These are phyloP conservation scores for Arizona elegans DNA, from an alignment of 2,113 vertebrate genomes.

Conservation along the genomic window DNA sequence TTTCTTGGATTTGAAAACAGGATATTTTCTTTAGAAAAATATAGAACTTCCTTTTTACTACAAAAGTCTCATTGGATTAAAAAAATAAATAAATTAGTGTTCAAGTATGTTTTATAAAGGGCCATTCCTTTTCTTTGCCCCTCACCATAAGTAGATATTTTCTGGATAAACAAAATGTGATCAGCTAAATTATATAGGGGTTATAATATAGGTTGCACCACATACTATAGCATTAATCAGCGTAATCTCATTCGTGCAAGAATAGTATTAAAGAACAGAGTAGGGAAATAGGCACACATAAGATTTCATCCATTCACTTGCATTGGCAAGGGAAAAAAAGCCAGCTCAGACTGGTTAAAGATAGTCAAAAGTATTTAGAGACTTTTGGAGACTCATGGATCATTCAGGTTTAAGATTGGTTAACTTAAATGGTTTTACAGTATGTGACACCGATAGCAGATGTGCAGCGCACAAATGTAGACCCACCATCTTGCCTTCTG, in stretches of 20 bases:
- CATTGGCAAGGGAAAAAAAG: not conserved
- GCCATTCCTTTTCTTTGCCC: not conserved
- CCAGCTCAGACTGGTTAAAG: not conserved
- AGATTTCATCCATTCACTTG: not conserved
- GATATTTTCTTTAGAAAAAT: conserved; percentile 69
- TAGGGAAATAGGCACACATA: no score
- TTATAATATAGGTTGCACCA: not conserved
- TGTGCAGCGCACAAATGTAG: no score
- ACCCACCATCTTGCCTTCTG: not conserved
- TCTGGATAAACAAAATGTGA: conserved; percentile 31
- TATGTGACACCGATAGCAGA: not conserved
- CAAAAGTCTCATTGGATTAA: conserved; percentile 60
- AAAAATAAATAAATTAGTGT: not conserved
- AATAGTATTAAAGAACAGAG: not conserved
- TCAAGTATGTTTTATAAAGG: not conserved
- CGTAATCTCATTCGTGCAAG: not conserved
- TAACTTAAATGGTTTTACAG: not conserved
- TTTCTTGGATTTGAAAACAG: conserved; percentile 70
- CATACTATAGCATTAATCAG: not conserved
- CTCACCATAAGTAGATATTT: not conserved
- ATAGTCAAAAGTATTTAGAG: not conserved
- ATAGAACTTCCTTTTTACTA: conserved; percentile 50
- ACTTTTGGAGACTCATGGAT: not conserved
- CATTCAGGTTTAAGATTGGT: not conserved
- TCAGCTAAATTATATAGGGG: not conserved